Percentiles rank a stretch among this genome's conserved stretches.
phyloP scores from a whole-genome alignment of 2,113 vertebrate genomes.

The Amblyopsis rosae region DNA sequence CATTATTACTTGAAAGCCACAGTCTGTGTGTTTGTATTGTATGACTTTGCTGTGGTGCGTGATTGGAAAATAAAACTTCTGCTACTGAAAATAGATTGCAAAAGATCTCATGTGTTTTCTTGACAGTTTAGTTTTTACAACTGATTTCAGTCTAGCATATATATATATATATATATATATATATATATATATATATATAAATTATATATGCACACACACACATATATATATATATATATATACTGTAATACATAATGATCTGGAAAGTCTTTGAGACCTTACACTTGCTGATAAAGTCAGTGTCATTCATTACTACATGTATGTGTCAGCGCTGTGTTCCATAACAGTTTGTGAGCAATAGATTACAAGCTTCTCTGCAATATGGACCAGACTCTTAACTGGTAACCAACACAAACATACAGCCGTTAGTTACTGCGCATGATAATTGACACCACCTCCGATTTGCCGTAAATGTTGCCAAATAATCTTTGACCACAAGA shows the following conservation, averaged over 20 bases:
- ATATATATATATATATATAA: not conserved
- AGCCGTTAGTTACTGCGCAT: slow-evolving; percentile 1
- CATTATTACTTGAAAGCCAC: not conserved
- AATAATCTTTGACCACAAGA: too few species aligned
- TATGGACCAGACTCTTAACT: slow-evolving; percentile 42
- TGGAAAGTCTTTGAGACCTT: slow-evolving; percentile 25
- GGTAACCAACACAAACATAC: slow-evolving; percentile 38
- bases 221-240: not conserved
- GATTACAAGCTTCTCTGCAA: slow-evolving; percentile 66
- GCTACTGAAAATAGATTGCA: too few species aligned
- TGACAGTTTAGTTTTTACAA: too few species aligned
- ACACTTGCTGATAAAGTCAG: slow-evolving; percentile 50
- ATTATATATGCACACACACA: too few species aligned
- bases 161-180: not conserved
- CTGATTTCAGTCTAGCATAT: not conserved
- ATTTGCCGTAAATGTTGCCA: not conserved
- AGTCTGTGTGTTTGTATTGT: slow-evolving; percentile 1
- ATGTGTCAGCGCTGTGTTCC: slow-evolving; percentile 64
- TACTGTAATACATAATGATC: not conserved
- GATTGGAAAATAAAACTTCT: slow-evolving; percentile 8
- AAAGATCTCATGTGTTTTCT: not conserved
- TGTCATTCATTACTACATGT: slow-evolving; percentile 32
- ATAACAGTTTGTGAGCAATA: slow-evolving; percentile 71
- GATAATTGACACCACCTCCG: slow-evolving; percentile 16
- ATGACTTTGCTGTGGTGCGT: not conserved